Evolutionary conservation across 2,888 invertebrate genomes (phyloP).

Genomic region (Andrena fulva): DNA sequence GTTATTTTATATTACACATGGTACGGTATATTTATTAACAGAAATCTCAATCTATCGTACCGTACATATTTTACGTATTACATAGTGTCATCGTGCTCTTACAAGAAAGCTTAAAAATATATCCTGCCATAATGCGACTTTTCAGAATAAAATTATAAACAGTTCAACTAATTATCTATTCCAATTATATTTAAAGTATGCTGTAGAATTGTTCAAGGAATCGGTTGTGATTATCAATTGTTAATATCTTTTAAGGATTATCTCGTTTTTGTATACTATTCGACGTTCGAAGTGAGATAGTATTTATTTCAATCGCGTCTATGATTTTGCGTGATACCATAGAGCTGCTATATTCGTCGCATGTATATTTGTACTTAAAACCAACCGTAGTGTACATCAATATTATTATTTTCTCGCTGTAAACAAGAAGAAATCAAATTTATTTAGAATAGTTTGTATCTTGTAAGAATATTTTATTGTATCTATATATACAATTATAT

Average conservation of each 20-base stretch:
- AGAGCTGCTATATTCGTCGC: slow-evolving; percentile 44
- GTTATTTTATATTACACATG: slow-evolving; percentile 34
- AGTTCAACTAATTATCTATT: slow-evolving; percentile 26
- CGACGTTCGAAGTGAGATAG: slow-evolving; percentile 24
- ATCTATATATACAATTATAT: slow-evolving; percentile 71
- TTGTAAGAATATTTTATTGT: slow-evolving; percentile 81
- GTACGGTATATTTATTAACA: slow-evolving; percentile 46
- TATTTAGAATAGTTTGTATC: slow-evolving; percentile 59
- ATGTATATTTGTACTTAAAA: slow-evolving; percentile 68
- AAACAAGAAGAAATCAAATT: slow-evolving; percentile 49
- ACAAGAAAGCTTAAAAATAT: slow-evolving; percentile 25
- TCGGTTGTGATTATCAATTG: slow-evolving; percentile 56
- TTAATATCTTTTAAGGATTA: slow-evolving; percentile 10
- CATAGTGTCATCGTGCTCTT: slow-evolving; percentile 21
- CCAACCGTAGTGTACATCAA: slow-evolving; percentile 36
- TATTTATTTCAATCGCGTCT: slow-evolving; percentile 38
- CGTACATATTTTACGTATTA: slow-evolving; percentile 34
- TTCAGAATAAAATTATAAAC: slow-evolving; percentile 23
- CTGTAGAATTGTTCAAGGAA: slow-evolving; percentile 30
- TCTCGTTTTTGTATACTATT: slow-evolving; percentile 34
- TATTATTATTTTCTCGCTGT: slow-evolving; percentile 29
- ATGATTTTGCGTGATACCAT: slow-evolving; percentile 56
- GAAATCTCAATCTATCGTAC: slow-evolving; percentile 29
- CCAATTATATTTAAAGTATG: slow-evolving; percentile 34
- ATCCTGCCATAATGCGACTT: slow-evolving; percentile 54